Conservation (phyloP, 2,888 invertebrate species). For the Lymantria dispar region DNA sequence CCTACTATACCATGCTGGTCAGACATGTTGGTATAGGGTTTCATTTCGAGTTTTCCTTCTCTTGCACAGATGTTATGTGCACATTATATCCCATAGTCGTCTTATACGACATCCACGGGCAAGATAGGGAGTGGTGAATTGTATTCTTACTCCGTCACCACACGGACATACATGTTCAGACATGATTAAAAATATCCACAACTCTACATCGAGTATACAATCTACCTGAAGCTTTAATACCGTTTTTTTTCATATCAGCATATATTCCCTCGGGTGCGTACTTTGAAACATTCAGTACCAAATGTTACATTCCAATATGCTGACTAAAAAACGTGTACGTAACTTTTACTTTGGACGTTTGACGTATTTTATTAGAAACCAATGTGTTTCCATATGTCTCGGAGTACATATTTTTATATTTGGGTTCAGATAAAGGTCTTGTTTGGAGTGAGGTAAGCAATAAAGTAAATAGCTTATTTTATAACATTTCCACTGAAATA, state of each 20-base stretch:
- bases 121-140: no score
- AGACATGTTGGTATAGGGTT: no score
- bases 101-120: no score
- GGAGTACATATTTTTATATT: conserved; percentile 6
- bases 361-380: conserved; percentile 53
- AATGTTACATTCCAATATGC: conserved; percentile 76
- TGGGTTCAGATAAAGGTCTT: background rate
- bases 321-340: conserved; percentile 48
- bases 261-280: conserved; percentile 45
- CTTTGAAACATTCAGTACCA: conserved; percentile 61
- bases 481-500: background rate
- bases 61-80: no score
- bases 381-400: conserved; percentile 55
- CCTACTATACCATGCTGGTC: no score
- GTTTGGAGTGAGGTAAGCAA: background rate
- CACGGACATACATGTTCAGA: conserved; percentile 1
- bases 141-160: no score
- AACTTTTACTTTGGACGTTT: conserved; percentile 53
- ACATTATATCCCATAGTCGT: no score
- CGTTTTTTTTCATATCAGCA: conserved; percentile 38
- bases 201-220: conserved; percentile 11
- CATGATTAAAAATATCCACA: conserved; percentile 22
- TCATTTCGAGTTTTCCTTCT: no score
- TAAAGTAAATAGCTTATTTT: background rate
- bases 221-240: conserved; percentile 32